Evolutionary conservation across 2,113 vertebrate genomes (phyloP), one percentile per base, ranked within the genome.

Genomic region (Smithornis capensis): DNA sequence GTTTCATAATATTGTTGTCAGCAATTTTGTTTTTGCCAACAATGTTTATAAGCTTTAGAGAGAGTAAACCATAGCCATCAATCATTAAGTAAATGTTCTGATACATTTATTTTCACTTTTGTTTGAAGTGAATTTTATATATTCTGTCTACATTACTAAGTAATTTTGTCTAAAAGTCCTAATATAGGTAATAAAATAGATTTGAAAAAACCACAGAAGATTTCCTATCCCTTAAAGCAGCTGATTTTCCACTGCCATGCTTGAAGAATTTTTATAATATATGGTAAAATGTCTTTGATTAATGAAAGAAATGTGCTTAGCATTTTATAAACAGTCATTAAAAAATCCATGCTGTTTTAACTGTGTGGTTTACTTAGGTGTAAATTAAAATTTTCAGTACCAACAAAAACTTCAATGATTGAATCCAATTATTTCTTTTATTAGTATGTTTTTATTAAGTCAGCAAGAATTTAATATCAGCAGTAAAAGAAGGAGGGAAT

Each of bases 321-420:
- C 8, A 38, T 80, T 88, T 92, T 77, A 64, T 55, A 88, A 53
- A 60, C 12, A 27, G 35, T 86, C 44, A 67, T 82, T 80, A 38
- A 85, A 82, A 93, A 82, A 82, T 68, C 21, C 19, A n/a, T 83
- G 29, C 6, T 35, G 6, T 68, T 64, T 21, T 50, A 73, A 75
- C 70, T 56, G 12, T 76, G 25, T 67, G 68, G 83, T 88, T 93
- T 83, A 78, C 35, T 80, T 90, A 38, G 31, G 17, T 86, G 35
- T 83, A 90, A 93, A 86, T 92, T 67, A 65, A 79, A 94, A 42
- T 83, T 79, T 92, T 79, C 35, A 27, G 14, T 80, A 92, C 42
- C 33, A 75, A 38, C 24, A 73, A 53, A 79, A 33, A 33, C 45
- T 83, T 79, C 14, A 53, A 53, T 71, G 38, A 73, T 80, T 91